A percentile compares a stretch with the other conserved stretches of the same genome.
These are phyloP conservation scores for Copsychus sechellarum DNA, from an alignment of 2,113 vertebrate genomes.

Conservation along the genomic window DNA sequence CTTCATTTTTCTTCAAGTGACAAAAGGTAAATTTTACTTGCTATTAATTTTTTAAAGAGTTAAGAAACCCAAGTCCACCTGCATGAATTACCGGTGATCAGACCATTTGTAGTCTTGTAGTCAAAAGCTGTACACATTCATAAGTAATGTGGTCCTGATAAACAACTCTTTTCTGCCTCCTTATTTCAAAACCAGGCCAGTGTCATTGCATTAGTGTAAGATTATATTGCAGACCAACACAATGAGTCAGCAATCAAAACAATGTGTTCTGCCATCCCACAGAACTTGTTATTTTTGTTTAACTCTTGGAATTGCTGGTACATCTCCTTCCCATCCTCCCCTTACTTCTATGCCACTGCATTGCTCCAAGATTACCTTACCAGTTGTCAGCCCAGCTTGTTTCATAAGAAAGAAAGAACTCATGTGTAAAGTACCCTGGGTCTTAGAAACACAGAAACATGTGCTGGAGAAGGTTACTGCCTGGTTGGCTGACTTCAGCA, in stretches of 20 bases:
- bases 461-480: slow-evolving; percentile 24
- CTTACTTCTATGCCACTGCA: neutral
- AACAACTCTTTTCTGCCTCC: neutral
- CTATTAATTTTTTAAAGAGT: neutral
- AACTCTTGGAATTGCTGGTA: neutral
- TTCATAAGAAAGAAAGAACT: slow-evolving; percentile 49
- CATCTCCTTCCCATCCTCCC: neutral
- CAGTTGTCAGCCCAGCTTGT: slow-evolving; percentile 51
- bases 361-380: neutral
- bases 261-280: neutral
- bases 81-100: neutral
- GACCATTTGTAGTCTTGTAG: neutral
- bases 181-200: neutral
- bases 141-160: neutral
- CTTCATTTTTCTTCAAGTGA: neutral
- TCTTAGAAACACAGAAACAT: slow-evolving; percentile 48
- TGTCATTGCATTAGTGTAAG: neutral
- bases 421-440: slow-evolving; percentile 44
- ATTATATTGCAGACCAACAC: slow-evolving; percentile 7
- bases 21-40: neutral
- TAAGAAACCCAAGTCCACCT: neutral
- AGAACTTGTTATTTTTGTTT: neutral
- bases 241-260: slow-evolving; percentile 61
- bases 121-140: neutral
- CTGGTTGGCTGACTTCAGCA: slow-evolving; percentile 40